These are phyloP conservation scores for Xenopus laevis DNA, from an alignment of 2,113 vertebrate species.

Conservation along the genomic window DNA sequence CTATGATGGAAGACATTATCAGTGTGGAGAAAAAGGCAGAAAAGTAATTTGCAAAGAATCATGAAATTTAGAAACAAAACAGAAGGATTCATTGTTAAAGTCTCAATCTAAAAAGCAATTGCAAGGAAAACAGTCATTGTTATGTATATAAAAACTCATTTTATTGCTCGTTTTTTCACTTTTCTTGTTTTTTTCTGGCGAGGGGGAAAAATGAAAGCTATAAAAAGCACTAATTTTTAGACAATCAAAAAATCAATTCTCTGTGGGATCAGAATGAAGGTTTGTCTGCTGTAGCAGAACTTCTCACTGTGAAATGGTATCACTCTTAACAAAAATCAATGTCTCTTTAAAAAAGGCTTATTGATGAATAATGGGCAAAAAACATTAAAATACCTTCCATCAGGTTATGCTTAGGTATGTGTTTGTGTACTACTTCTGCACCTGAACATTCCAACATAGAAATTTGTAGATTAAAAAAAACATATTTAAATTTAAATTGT, in stretches of 20 bases:
- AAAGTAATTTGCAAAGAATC: conserved; percentile 39
- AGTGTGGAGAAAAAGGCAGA: conserved; percentile 28
- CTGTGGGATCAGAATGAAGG: conserved; percentile 23
- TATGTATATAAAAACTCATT: conserved; percentile 20
- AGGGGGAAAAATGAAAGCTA: not conserved
- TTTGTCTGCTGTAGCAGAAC: conserved; percentile 4
- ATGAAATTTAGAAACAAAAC: conserved; percentile 32
- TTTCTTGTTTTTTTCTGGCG: conserved; percentile 12
- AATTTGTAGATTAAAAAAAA: too few relatives aligned
- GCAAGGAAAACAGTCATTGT: conserved; percentile 16
- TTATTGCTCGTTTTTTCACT: conserved; percentile 22
- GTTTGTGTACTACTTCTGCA: too few relatives aligned
- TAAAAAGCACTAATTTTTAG: conserved; percentile 31
- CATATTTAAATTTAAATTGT: too few relatives aligned
- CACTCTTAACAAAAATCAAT: conserved; percentile 38
- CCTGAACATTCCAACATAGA: too few relatives aligned
- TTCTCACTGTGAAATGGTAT: conserved; percentile 30
- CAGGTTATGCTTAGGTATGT: too few relatives aligned
- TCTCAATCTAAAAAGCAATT: conserved; percentile 33
- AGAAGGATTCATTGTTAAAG: conserved; percentile 17
- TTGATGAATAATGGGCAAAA: conserved; percentile 10
- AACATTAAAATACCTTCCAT: conserved; percentile 2
- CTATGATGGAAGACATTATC: conserved; percentile 38
- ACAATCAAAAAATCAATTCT: conserved; percentile 41
- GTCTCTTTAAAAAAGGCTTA: conserved; percentile 20